Evolutionary conservation across 2,888 invertebrate species (phyloP), one percentile per base, ranked within the genome.

Genomic region (Clanis bilineata): DNA sequence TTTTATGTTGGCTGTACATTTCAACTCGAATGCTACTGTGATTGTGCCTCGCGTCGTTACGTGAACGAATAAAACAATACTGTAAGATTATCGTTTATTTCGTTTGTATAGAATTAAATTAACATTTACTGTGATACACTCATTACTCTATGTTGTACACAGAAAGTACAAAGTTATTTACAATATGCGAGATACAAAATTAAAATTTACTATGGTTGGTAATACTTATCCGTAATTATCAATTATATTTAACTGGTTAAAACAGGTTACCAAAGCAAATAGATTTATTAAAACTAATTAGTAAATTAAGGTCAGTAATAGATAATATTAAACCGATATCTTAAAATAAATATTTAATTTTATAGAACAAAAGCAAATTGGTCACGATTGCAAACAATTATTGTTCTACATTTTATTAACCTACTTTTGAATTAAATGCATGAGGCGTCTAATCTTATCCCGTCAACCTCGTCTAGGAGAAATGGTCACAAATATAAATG

Each of bases 51-150:
- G 28, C 58, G 28, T 59, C 62, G 72, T 79, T 79, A 78, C 79
- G 79, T 78, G 74, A 79, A 55, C 71, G 62, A 62, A 54, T 73
- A 69, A 75, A 75, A 74, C 70, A 60, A 66, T 60, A 73, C 68
- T 66, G 69, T 64, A 65, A 51, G 62, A 65, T 59, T 65, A 61
- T 39, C 38, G 56, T 56, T 59, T 59, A 56, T 58, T 58, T 58
- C 36, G 44, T 38, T 45, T 15, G 6, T 15, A 36, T 12, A 12
- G 28, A 28, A 15, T 23, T 36, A 44, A 22, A 15, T 45, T 10
- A 41, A 32, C 18, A 18, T 51, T 18, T 28, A 7, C 3, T 32
- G 18, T 28, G 7, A 18, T 28, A 18, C 28, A 15, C 45, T 12
- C 9, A 7, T 15, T 32, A 28, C 28, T 51, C 18, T 51, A 51